phyloP scores from a whole-genome alignment of 2,113 vertebrate species.

The Spheniscus mendiculus region DNA sequence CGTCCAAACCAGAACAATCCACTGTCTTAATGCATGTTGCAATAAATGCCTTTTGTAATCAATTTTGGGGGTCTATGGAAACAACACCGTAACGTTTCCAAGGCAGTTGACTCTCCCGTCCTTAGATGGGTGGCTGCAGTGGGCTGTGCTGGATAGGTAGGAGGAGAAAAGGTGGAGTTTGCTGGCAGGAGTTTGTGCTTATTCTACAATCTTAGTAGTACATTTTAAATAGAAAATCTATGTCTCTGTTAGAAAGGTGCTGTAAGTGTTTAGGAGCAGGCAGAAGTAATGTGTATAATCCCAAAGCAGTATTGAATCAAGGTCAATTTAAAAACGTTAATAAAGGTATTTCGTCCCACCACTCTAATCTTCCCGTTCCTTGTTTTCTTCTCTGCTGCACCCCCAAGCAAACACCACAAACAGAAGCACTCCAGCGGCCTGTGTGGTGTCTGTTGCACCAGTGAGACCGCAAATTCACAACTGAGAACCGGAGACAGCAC shows the following conservation, averaged over 20 bases:
- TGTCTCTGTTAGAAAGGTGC: not conserved
- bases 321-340: not conserved
- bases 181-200: not conserved
- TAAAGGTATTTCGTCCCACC: not conserved
- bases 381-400: not conserved
- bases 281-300: not conserved
- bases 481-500: not conserved
- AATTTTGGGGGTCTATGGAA: not conserved
- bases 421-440: not conserved
- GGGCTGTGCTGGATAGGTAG: not conserved
- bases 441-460: not conserved
- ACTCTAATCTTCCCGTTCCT: accelerated
- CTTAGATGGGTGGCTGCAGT: not conserved
- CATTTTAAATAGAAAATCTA: conserved; percentile 29
- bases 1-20: not conserved
- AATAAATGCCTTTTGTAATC: not conserved
- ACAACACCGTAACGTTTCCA: not conserved
- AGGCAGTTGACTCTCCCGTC: not conserved
- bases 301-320: not conserved
- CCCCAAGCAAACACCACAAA: not conserved
- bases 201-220: not conserved
- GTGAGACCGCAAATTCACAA: accelerated
- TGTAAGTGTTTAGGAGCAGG: not conserved
- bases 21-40: not conserved
- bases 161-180: not conserved